Evolutionary conservation across 2,113 vertebrate species (phyloP).

Genomic region (Ceyx cyanopectus): DNA sequence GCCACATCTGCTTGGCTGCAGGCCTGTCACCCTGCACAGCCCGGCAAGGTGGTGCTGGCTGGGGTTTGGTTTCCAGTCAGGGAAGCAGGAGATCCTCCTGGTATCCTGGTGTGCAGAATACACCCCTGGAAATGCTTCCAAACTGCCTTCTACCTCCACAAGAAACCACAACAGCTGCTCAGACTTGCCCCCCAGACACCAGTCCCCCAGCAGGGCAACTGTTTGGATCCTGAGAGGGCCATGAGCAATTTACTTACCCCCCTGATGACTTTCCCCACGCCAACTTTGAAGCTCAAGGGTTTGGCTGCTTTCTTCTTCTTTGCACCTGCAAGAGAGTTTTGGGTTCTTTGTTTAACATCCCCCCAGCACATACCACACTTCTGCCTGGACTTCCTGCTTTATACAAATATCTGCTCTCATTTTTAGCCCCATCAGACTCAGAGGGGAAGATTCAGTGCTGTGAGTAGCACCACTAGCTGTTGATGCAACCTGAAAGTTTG

Average conservation of each 20-base stretch:
- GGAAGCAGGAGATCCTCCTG: background rate
- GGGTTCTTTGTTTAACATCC: background rate
- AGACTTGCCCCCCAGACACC: accelerated
- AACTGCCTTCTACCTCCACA: accelerated
- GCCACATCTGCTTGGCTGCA: background rate
- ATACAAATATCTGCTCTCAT: accelerated
- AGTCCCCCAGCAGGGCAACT: accelerated
- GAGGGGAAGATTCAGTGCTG: background rate
- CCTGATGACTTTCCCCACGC: constrained; percentile 93
- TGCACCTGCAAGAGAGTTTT: constrained; percentile 80
- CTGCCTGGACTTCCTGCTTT: background rate
- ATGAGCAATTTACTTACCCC: constrained; percentile 80
- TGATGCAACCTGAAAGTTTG: too few relatives aligned
- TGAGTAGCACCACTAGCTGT: background rate
- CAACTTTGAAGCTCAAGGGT: constrained; percentile 94
- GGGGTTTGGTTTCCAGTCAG: background rate
- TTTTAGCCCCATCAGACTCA: background rate
- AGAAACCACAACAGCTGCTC: background rate
- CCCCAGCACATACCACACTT: background rate
- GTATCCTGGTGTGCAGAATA: background rate
- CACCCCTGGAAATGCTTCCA: background rate
- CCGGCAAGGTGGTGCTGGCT: accelerated
- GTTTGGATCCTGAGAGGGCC: background rate
- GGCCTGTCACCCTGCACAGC: background rate
- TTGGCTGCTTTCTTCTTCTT: constrained; percentile 96